Evolutionary conservation across 2,797 vertebrate species (phyloP), one percentile per base, ranked within the genome.

Genomic region (Crypturellus tataupa): DNA sequence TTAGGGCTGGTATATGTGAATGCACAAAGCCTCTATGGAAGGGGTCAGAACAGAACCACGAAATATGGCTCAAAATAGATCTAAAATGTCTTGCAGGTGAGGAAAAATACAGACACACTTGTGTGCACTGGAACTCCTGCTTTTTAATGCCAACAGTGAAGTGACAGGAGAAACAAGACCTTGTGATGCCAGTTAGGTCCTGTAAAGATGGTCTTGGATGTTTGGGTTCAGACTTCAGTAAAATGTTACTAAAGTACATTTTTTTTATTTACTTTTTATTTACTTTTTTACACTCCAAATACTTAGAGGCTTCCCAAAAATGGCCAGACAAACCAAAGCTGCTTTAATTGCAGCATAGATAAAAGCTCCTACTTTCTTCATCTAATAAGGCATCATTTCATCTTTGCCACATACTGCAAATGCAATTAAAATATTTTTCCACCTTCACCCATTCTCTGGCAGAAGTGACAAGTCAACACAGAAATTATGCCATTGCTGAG

Each of bases 401-500:
- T 78, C 67, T 89, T 42, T 60, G 89, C 81, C 62, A 91, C 59
- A 62, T 29, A 81, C 39, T 85, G 40, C 55, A 95, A 93, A 51
- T 65, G 71, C 53, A 91, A 93, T 85, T 95, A 89, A 91, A 92
- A 91, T 79, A 93, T 69, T 85, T 89, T 91, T 86, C 63, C 70
- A 25, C 20, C 27, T 31, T 49, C 37, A 88, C 64, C 58, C 55
- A 56, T 53, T 58, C 88, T 77, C 93, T 87, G 58, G 64, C 24
- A 94, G 62, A 21, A 90, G 25, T 51, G 35, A 93, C 64, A 85
- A 96, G 55, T 80, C 88, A 93, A 62, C 70, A 87, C 18, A 90
- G 80, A 86, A 90, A 94, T 29, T 80, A 56, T 55, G 55, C 65
- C 18, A 55, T 35, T 68, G 73, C 76, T 73, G 42, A 85, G 69